phyloP scores from a whole-genome alignment of 2,797 vertebrate species.

The Sebastes oblongus region DNA sequence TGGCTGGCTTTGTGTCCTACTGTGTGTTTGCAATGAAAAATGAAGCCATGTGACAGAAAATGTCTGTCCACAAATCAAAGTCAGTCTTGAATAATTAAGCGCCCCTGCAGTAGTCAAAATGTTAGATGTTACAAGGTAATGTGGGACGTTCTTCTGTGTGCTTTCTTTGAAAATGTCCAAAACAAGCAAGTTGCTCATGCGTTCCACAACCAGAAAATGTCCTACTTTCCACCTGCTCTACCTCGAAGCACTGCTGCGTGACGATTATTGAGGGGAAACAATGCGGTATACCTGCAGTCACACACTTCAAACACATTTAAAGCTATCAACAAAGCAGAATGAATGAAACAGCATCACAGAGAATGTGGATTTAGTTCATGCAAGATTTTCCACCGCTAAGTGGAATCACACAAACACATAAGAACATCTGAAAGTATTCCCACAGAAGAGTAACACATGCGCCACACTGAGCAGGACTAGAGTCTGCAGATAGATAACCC shows the following conservation, averaged over 20 bases:
- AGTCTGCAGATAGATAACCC: not conserved
- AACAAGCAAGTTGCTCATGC: not conserved
- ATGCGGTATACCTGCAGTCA: not conserved
- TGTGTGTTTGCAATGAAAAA: too few species aligned
- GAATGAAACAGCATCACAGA: not conserved
- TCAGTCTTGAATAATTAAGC: not conserved
- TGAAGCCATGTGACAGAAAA: not conserved
- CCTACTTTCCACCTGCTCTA: conserved; percentile 1
- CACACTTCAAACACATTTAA: not conserved
- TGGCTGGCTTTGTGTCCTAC: not conserved
- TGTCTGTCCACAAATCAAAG: not conserved
- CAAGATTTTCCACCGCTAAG: not conserved
- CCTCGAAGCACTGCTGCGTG: not conserved
- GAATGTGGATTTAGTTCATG: not conserved
- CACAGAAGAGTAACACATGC: not conserved
- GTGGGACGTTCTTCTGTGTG: not conserved
- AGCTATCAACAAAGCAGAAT: not conserved
- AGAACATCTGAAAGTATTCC: not conserved
- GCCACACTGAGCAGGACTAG: not conserved
- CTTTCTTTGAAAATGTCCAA: not conserved
- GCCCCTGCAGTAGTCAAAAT: not conserved
- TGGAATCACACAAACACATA: not conserved
- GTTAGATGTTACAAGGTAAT: not conserved
- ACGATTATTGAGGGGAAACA: not conserved
- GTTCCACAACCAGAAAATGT: not conserved